Base-by-base conservation (phyloP, 2,797 vertebrate species). In the Pipistrellus pygmaeus region DNA sequence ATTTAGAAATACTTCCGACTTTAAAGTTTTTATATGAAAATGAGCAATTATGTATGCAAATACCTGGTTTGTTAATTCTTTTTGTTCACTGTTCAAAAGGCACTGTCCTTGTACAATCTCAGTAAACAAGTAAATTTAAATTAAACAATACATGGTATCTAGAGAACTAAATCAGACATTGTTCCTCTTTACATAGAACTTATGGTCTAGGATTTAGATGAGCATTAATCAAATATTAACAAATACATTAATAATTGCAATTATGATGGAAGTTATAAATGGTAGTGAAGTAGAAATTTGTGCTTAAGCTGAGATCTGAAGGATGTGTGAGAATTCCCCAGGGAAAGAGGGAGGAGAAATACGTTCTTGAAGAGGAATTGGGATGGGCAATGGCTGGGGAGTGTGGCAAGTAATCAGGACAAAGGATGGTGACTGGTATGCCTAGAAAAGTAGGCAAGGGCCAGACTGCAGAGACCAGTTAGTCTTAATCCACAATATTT, bases 241-340 rank as follows among this genome's bases (percentile, higher is more conserved):
- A 72, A 81, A 35, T 46, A 82, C 25, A 51, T 94, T 94, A 62
- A 96, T 91, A 89, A 4, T 73, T 53, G 17, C 4, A 51, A 27
- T 9, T 83, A 41, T 64, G n/a, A 51, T 71, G 55, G 71, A 69
- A 35, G 6, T 25, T 46, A n/a, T 48, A 83, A 82, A 76, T 35
- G 32, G 38, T 69, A 41, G 18, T 66, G 38, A 88, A 53, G 46
- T 69, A 86, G 51, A 48, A 76, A 77, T 3, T 68, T 76, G 14
- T 69, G 12, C 38, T 64, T 66, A 85, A 64, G 30, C 8, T 71
- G 38, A 85, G 55, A 48, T 60, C 18, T 72, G 27, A 93, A 48
- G 30, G 35, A 82, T 62, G 18, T 27, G 1, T 32, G 60, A 46
- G 30, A 30, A 14, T 41, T 89, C 4, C 2, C 6, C 8, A 27